Percentiles rank a stretch among this genome's conserved stretches.
These are phyloP conservation scores for Oostethus manadensis DNA, from an alignment of 2,113 vertebrate species.

Conservation along the genomic window DNA sequence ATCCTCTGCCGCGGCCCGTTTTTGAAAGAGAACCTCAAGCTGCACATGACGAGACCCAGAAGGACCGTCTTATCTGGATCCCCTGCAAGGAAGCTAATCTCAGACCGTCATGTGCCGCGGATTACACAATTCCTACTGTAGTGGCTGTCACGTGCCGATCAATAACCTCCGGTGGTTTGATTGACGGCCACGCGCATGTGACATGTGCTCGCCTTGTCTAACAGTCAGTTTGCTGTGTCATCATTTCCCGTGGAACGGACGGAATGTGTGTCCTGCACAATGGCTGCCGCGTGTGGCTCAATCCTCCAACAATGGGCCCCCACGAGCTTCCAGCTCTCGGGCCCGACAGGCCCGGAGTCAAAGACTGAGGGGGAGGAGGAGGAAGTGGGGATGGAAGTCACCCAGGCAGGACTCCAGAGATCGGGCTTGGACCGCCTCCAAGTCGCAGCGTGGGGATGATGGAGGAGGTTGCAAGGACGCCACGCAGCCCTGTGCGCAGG, in stretches of 20 bases:
- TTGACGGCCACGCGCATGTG: slow-evolving; percentile 28
- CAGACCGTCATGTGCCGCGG: slow-evolving; percentile 5
- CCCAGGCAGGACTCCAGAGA: slow-evolving; percentile 58
- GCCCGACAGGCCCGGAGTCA: slow-evolving; percentile 55
- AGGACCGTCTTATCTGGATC: slow-evolving; percentile 19
- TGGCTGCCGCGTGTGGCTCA: slow-evolving; percentile 60
- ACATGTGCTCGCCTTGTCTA: slow-evolving; percentile 26
- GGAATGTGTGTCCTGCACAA: slow-evolving; percentile 38
- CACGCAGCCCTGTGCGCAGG: slow-evolving; percentile 27
- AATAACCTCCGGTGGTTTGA: slow-evolving; percentile 41
- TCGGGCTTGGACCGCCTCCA: slow-evolving; percentile 54
- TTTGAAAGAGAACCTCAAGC: too few species aligned
- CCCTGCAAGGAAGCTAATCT: slow-evolving; percentile 8
- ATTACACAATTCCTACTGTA: slow-evolving; percentile 17
- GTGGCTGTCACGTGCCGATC: slow-evolving; percentile 7
- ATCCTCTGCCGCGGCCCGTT: slow-evolving; percentile 1
- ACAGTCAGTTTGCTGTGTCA: background rate
- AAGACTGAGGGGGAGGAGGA: slow-evolving; percentile 49
- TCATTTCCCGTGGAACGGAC: too few species aligned
- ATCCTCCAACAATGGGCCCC: slow-evolving; percentile 56
- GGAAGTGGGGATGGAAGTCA: slow-evolving; percentile 54
- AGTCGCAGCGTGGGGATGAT: slow-evolving; percentile 55
- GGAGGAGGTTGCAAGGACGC: slow-evolving; percentile 58
- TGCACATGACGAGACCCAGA: slow-evolving; percentile 1
- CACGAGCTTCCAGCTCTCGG: slow-evolving; percentile 52